Percentiles rank a stretch among this genome's conserved stretches.
Evolutionary conservation across 1,140 invertebrate genomes (phyloP).

Genomic region (Pemphigus obesinymphae): DNA sequence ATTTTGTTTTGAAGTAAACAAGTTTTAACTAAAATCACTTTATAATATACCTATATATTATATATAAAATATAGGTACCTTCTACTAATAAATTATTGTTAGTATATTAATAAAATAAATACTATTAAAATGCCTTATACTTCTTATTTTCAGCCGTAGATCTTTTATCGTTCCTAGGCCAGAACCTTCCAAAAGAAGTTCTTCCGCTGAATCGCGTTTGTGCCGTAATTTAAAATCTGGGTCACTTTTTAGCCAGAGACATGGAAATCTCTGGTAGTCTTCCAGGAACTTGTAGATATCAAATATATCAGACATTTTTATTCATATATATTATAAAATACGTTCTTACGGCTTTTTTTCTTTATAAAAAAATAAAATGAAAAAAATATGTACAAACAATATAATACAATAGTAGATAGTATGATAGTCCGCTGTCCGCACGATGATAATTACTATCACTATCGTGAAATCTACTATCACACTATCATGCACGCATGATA

Average conservation of each 20-base stretch:
- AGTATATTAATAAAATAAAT: neutral
- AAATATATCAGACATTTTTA: neutral
- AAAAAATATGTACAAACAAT: neutral
- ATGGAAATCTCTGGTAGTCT: constrained; percentile 1
- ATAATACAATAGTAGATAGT: neutral
- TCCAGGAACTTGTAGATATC: neutral
- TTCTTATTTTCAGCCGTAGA: neutral
- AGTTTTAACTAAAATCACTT: too few relatives aligned
- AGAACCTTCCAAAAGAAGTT: neutral
- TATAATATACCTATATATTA: too few relatives aligned
- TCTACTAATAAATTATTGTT: too few relatives aligned
- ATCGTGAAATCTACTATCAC: neutral
- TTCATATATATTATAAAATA: neutral
- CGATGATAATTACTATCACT: neutral
- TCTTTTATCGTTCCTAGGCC: neutral
- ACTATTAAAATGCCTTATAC: neutral
- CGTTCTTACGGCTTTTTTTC: neutral
- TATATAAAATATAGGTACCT: too few relatives aligned
- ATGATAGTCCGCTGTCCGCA: neutral
- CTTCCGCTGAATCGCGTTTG: neutral
- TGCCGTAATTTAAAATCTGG: neutral
- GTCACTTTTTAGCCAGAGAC: neutral
- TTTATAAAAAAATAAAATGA: neutral
- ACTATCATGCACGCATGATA: neutral
- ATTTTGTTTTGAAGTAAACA: too few relatives aligned